Evolutionary conservation across 35 echinoderm and acorn worm genomes (phyloP).

Genomic region (Stichopus chloronotus): DNA sequence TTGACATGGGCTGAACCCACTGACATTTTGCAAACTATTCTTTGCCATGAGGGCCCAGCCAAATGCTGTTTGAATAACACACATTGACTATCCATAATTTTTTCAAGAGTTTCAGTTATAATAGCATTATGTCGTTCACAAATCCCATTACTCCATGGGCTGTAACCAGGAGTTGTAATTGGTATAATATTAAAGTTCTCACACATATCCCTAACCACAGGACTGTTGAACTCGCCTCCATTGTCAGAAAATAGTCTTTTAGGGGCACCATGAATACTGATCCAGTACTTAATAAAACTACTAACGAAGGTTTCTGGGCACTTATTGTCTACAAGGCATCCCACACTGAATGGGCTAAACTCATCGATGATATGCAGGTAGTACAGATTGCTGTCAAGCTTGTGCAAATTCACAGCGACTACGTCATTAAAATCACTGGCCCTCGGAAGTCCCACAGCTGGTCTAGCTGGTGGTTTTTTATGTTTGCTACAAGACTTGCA

Average conservation of each 20-base stretch:
- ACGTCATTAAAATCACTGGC: constrained; percentile 62
- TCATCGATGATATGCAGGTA: constrained; percentile 61
- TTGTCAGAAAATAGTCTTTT: constrained; percentile 46
- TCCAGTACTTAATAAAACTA: constrained; percentile 45
- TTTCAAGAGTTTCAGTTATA: not conserved
- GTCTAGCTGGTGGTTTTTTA: constrained; percentile 35
- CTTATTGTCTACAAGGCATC: constrained; percentile 27
- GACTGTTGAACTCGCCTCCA: constrained; percentile 50
- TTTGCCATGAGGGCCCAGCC: constrained; percentile 29
- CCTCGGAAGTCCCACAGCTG: constrained; percentile 30
- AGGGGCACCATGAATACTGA: constrained; percentile 51
- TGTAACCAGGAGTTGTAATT: constrained; percentile 19
- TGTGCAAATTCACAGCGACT: constrained; percentile 36
- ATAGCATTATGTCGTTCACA: not conserved
- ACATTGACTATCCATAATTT: constrained; percentile 23
- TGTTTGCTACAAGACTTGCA: constrained; percentile 40
- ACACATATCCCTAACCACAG: constrained; percentile 20
- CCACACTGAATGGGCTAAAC: constrained; percentile 36
- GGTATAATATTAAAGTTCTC: constrained; percentile 44
- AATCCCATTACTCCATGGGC: constrained; percentile 31
- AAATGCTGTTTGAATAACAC: not conserved
- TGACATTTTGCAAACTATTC: constrained; percentile 30
- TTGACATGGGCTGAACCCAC: constrained; percentile 48
- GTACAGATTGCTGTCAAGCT: not conserved
- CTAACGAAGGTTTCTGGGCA: not conserved